A percentile compares a stretch with the other conserved stretches of the same genome.
These are phyloP conservation scores for Leucania comma DNA, from an alignment of 2,888 invertebrate species.

Conservation along the genomic window DNA sequence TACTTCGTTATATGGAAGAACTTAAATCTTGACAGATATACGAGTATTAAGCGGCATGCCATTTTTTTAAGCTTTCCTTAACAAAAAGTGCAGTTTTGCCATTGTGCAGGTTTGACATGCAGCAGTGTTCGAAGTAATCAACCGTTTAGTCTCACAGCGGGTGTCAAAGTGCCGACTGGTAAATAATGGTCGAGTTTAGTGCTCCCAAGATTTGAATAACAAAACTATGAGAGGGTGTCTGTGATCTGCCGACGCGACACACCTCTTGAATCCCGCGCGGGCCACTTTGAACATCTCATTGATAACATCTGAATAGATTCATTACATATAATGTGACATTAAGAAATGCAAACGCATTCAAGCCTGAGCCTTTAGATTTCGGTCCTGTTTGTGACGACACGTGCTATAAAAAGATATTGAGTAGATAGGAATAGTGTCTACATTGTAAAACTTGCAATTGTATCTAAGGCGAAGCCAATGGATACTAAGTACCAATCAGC, in stretches of 20 bases:
- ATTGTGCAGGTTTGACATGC: conserved; percentile 59
- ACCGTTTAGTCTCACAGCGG: conserved; percentile 67
- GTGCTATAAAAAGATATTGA: conserved; percentile 24
- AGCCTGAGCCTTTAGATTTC: conserved; percentile 51
- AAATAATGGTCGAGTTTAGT: conserved; percentile 68
- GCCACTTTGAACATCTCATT: conserved; percentile 62
- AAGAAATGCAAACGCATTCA: conserved; percentile 60
- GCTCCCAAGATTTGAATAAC: conserved; percentile 74
- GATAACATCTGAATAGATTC: conserved; percentile 62
- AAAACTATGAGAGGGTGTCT: conserved; percentile 70
- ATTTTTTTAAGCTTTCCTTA: conserved; percentile 62
- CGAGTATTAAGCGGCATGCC: conserved; percentile 65
- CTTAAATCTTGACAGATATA: conserved; percentile 82
- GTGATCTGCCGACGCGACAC: conserved; percentile 67
- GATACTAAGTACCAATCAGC: conserved; percentile 16
- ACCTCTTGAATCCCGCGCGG: conserved; percentile 61
- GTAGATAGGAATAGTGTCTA: background rate
- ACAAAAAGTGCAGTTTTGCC: conserved; percentile 58
- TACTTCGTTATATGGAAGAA: conserved; percentile 77
- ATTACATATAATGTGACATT: conserved; percentile 55
- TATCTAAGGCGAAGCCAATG: conserved; percentile 14
- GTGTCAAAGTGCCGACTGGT: conserved; percentile 67
- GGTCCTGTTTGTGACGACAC: conserved; percentile 42
- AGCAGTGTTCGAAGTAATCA: conserved; percentile 70
- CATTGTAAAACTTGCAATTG: conserved; percentile 10